phyloP scores from a whole-genome alignment of 2,113 vertebrate species.

The Maccullochella peelii region DNA sequence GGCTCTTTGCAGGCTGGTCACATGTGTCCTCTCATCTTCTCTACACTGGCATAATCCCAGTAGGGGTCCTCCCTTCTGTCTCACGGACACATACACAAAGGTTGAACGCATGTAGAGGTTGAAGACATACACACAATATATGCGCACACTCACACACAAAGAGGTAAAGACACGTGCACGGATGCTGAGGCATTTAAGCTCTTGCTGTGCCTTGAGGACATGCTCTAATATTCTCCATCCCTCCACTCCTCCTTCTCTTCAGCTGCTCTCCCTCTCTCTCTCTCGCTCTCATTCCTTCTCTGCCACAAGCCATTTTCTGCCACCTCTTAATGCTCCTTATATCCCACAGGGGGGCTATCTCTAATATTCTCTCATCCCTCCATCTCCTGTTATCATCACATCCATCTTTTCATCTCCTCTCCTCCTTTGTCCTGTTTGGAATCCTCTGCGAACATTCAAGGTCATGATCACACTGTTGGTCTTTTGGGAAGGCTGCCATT shows the following conservation, averaged over 20 bases:
- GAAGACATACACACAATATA: constrained; percentile 30
- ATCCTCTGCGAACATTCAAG: constrained; percentile 55
- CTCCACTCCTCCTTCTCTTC: constrained; percentile 58
- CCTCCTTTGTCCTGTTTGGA: constrained; percentile 27
- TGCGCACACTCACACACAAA: constrained; percentile 16
- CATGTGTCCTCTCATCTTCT: constrained; percentile 69
- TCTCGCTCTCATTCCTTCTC: constrained; percentile 67
- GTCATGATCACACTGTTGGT: constrained; percentile 48
- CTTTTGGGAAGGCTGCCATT: constrained; percentile 41
- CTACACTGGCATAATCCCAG: constrained; percentile 66
- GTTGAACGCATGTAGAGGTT: constrained; percentile 37
- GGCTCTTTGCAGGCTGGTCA: constrained; percentile 74
- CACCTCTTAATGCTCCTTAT: constrained; percentile 65
- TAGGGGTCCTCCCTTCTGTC: constrained; percentile 55
- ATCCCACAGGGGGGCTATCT: constrained; percentile 54
- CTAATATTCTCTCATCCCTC: constrained; percentile 70
- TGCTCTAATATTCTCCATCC: constrained; percentile 71
- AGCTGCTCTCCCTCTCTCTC: constrained; percentile 34
- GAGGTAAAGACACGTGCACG: constrained; percentile 25
- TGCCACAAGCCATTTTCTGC: constrained; percentile 73
- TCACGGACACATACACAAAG: constrained; percentile 35
- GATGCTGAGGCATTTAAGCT: constrained; percentile 74
- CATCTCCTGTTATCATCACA: constrained; percentile 64
- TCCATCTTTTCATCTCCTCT: constrained; percentile 41
- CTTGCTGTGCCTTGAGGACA: constrained; percentile 77